Conservation (phyloP, 2,113 vertebrate species). For the Loxodonta africana region DNA sequence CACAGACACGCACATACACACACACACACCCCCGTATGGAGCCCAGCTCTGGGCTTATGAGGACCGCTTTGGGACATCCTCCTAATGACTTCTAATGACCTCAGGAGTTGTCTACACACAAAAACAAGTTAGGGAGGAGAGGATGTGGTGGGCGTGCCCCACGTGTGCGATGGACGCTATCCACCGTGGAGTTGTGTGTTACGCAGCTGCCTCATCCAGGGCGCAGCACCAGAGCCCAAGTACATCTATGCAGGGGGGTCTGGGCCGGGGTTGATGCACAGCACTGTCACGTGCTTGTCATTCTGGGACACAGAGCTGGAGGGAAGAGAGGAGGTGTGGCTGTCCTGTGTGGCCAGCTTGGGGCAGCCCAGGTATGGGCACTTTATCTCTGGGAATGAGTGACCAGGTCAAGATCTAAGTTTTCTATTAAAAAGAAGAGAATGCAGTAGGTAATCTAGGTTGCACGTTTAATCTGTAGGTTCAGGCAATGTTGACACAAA, state of each 20-base stretch:
- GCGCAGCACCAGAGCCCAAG: accelerated
- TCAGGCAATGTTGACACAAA: not conserved
- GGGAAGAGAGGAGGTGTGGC: not conserved
- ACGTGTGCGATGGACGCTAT: not conserved
- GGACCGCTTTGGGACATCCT: not conserved
- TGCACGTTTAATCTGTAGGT: not conserved
- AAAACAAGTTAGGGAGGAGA: not conserved
- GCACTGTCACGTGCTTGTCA: not conserved
- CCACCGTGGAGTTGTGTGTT: accelerated
- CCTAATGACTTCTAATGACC: not conserved
- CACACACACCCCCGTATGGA: accelerated
- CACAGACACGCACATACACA: not conserved
- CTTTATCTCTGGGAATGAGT: not conserved
- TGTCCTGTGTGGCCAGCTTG: not conserved
- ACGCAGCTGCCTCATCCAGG: not conserved
- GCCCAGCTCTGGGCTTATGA: not conserved
- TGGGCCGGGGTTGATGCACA: not conserved
- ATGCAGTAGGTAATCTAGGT: not conserved
- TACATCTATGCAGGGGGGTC: too few species aligned
- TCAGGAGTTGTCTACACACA: accelerated
- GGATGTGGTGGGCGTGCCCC: accelerated
- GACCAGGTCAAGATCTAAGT: not conserved
- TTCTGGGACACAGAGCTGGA: not conserved
- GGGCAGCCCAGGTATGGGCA: not conserved
- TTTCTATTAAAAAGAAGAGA: not conserved